Percentiles rank a stretch among this genome's conserved stretches.
phyloP scores from a whole-genome alignment of 1,140 invertebrate genomes.

The Magallana gigas region DNA sequence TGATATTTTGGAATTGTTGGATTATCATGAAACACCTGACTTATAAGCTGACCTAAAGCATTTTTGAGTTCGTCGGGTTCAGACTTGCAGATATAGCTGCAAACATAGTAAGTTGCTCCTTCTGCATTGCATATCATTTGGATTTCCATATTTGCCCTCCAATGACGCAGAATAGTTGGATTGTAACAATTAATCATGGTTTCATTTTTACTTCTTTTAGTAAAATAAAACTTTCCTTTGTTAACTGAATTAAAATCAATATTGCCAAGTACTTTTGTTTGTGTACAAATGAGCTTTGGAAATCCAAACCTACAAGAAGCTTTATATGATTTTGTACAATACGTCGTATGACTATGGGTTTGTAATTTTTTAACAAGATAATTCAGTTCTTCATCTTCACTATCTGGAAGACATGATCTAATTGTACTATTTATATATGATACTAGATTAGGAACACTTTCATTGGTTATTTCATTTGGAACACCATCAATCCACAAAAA shows the following conservation, averaged over 20 bases:
- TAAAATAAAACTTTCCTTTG: conserved; percentile 55
- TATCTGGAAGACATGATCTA: conserved; percentile 46
- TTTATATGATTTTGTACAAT: conserved; percentile 56
- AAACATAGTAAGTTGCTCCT: conserved; percentile 63
- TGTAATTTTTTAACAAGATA: conserved; percentile 28
- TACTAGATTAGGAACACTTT: conserved; percentile 39
- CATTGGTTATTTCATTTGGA: conserved; percentile 55
- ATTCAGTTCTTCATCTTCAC: conserved; percentile 17
- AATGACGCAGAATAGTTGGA: conserved; percentile 52
- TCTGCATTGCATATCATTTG: conserved; percentile 59
- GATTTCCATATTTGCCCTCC: conserved; percentile 64
- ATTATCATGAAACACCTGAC: conserved; percentile 40
- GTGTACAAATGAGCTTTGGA: conserved; percentile 52
- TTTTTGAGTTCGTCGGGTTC: conserved; percentile 61
- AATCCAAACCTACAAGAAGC: conserved; percentile 62
- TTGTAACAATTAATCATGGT: conserved; percentile 60
- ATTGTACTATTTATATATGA: conserved; percentile 57
- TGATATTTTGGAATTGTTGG: conserved; percentile 22
- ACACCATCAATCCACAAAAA: conserved; percentile 77
- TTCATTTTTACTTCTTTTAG: conserved; percentile 36
- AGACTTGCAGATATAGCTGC: conserved; percentile 60
- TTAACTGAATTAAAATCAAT: conserved; percentile 45
- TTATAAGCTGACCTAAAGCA: conserved; percentile 44
- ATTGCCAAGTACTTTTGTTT: conserved; percentile 38
- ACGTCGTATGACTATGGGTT: conserved; percentile 58